Evolutionary conservation across 2,113 vertebrate genomes (phyloP).

Genomic region (Emydocephalus ijimae): DNA sequence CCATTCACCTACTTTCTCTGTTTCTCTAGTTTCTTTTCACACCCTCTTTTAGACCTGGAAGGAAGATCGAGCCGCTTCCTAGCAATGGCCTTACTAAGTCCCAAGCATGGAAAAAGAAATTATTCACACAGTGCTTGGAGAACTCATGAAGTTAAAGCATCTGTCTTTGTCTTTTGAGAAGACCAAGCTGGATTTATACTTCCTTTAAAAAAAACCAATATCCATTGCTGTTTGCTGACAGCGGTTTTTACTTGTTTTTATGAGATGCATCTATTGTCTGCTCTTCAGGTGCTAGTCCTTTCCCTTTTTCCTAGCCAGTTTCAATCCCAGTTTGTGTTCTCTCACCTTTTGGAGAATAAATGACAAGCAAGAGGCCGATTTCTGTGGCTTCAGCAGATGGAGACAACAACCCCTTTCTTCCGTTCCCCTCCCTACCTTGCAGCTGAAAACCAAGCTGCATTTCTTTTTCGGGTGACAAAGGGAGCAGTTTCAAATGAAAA

Average conservation of each 20-base stretch:
- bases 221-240: constrained; percentile 56
- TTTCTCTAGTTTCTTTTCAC: not conserved
- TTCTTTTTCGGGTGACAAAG: not conserved
- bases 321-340: constrained; percentile 50
- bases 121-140: constrained; percentile 39
- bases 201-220: constrained; percentile 30
- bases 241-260: constrained; percentile 65
- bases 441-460: not conserved
- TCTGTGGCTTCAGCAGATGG: constrained; percentile 63
- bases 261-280: constrained; percentile 65
- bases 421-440: not conserved
- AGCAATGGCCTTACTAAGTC: not conserved
- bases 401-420: not conserved
- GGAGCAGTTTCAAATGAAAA: constrained; percentile 56
- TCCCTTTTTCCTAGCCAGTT: constrained; percentile 58
- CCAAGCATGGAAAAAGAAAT: constrained; percentile 43
- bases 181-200: constrained; percentile 51
- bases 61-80: constrained; percentile 13
- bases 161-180: constrained; percentile 41
- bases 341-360: constrained; percentile 58
- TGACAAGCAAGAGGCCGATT: constrained; percentile 43
- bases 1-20: not conserved
- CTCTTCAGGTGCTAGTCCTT: constrained; percentile 62
- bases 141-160: constrained; percentile 38
- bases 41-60: not conserved